Evolutionary conservation across 2,797 vertebrate genomes (phyloP), one percentile per base, ranked within the genome.

Genomic region (Psittacula echo): DNA sequence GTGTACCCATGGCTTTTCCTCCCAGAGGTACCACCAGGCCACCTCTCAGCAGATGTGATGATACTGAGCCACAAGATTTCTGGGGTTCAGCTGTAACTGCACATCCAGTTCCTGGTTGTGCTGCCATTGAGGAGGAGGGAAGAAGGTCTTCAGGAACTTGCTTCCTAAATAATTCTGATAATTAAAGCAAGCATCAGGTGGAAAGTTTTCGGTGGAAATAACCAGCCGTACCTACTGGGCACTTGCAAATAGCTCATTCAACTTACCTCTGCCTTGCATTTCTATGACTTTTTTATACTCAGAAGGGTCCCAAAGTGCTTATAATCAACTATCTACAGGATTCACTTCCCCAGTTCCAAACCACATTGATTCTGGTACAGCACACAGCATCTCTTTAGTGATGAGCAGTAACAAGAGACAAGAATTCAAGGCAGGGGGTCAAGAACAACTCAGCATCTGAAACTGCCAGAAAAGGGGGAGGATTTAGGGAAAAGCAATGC

Each of bases 271-370:
- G 39, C 21, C 62, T 75, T 78, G 83, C 77, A 64, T 89, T 96
- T 93, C 65, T n/a, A 54, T 62, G 77, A 79, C 87, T 94, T 85
- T 72, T 87, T 78, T 83, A 77, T 66, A 84, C 85, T 85, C 84
- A 90, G 75, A 89, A 89, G 71, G 56, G 66, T 87, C 93, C 80
- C 77, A 22, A 87, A 95, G 93, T 72, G 68, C 89, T 92, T 70
- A 68, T 81, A 78, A 94, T 95, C 64, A 82, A 93, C 78, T 77
- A 13, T 27, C 89, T 71, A 51, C 75, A 89, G 91, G 91, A 97
- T 94, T 97, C 91, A 94, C 94, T 95, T 96, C 83, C 89, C 92
- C 71, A 79, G 65, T 18, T 53, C 71, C 74, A 78, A 86, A 93
- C 95, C 42, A 15, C 91, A 85, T 79, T 20, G 89, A 94, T 85